Base-by-base conservation (phyloP, 2,888 invertebrate genomes). In the Ectemnius cavifrons region DNA sequence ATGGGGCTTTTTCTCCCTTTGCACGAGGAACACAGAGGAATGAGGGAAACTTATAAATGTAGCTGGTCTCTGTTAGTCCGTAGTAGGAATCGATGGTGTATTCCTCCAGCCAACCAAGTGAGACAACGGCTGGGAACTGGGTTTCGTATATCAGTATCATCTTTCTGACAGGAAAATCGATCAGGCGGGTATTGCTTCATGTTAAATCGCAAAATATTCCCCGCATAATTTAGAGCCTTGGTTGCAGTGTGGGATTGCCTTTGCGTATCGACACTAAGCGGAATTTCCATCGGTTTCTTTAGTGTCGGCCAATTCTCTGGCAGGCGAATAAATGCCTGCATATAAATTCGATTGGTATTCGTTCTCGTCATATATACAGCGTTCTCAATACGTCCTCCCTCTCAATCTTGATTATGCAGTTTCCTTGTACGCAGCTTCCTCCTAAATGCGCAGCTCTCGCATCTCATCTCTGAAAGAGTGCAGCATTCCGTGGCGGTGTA, bases 141-240 rank as follows among this genome's bases (percentile, higher is more conserved):
- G 56, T 74, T 76, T 69, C 75, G 73, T 80, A 79, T 79, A 83
- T 81, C 83, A 80, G 81, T 79, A 77, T 83, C 78, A 82, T 82
- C 83, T 83, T 78, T 74, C 71, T 67, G 84, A 84, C 84, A 76
- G 78, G 68, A 85, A 37, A 85, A 83, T 85, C 84, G 84, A 85
- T 85, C 73, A 59, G 45, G 46, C 67, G 66, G 59, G 64, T 63
- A 56, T 63, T 74, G 70, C 66, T 45, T 20, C 23, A 63, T 73
- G 67, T 75, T 75, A 80, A 80, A 81, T 83, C 75, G 81, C 64
- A 71, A 80, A 86, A 83, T 85, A 85, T 78, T 73, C 73, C 78
- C 56, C 72, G 81, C 82, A 83, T 84, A 85, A 86, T 86, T 84
- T 81, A 85, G 64, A 68, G 58, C 45, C 62, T 13, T 57, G 64